These are phyloP conservation scores for Oligia latruncula DNA, from an alignment of 2,888 invertebrate genomes.

Conservation along the genomic window DNA sequence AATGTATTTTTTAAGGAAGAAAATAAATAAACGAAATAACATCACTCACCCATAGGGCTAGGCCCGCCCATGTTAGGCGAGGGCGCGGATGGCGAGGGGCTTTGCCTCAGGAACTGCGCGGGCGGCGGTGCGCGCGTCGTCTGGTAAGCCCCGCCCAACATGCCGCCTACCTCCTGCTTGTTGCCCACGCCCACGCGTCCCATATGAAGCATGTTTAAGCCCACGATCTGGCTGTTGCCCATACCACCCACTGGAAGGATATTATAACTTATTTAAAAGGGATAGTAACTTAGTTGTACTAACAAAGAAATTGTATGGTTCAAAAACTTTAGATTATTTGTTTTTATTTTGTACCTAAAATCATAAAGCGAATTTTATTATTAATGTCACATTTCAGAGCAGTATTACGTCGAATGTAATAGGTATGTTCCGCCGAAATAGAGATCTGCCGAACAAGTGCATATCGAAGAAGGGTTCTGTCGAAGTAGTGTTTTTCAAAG, in stretches of 20 bases:
- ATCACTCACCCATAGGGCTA: slow-evolving; percentile 85
- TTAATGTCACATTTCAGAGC: no score
- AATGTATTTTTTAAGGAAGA: background rate
- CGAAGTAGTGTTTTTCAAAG: no score
- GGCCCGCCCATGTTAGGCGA: slow-evolving; percentile 92
- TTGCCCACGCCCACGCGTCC: slow-evolving; percentile 70
- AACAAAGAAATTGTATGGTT: background rate
- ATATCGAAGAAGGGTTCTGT: no score
- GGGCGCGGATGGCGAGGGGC: slow-evolving; percentile 94
- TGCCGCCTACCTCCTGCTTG: slow-evolving; percentile 80
- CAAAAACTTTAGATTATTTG: no score
- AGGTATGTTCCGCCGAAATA: no score
- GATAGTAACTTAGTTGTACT: background rate
- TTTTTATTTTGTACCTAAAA: no score
- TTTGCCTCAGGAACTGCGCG: slow-evolving; percentile 94
- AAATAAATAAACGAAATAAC: background rate
- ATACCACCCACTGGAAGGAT: slow-evolving; percentile 78
- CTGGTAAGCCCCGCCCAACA: slow-evolving; percentile 87
- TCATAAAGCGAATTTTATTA: no score
- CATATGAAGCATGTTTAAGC: slow-evolving; percentile 87
- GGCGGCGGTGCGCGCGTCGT: slow-evolving; percentile 92
- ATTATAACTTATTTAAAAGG: background rate
- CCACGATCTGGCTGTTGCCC: slow-evolving; percentile 84
- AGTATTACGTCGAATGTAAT: no score
- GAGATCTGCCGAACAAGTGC: no score